These are phyloP conservation scores for Macrobrachium nipponense DNA, from an alignment of 1,140 invertebrate species.

Conservation along the genomic window DNA sequence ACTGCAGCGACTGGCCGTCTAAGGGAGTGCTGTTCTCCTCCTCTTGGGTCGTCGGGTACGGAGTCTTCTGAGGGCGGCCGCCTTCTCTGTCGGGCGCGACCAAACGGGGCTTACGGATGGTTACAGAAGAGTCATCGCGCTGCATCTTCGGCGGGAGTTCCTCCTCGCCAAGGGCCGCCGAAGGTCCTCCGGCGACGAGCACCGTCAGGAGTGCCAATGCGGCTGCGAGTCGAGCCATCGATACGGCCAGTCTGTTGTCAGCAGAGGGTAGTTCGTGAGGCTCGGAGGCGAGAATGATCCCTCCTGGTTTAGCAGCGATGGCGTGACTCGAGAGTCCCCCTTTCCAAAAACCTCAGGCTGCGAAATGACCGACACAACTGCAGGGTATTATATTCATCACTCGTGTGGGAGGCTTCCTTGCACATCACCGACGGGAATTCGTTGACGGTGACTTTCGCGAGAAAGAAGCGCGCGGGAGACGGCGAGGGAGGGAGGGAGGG, in stretches of 20 bases:
- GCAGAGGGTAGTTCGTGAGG: neutral
- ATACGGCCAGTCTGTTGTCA: too few relatives aligned
- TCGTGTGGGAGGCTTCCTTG: neutral
- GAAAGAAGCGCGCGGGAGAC: conserved; percentile 7
- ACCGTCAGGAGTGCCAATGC: too few relatives aligned
- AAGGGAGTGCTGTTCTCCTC: conserved; percentile 18
- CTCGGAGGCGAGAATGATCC: neutral
- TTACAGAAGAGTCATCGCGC: too few relatives aligned
- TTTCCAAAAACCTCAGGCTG: too few relatives aligned
- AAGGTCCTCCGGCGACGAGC: too few relatives aligned
- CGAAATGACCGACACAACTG: too few relatives aligned
- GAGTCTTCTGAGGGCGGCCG: neutral
- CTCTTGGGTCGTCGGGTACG: neutral
- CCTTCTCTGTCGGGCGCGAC: neutral
- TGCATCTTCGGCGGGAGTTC: too few relatives aligned
- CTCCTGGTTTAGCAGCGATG: neutral
- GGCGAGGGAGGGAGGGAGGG: neutral
- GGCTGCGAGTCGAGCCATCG: neutral
- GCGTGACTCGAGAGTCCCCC: neutral
- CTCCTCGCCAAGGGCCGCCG: too few relatives aligned
- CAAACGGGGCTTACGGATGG: neutral
- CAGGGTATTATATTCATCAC: neutral
- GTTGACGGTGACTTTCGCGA: too few relatives aligned
- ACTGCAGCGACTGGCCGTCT: conserved; percentile 22
- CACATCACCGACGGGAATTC: conserved; percentile 1